Evolutionary conservation across 64 coral and sea anemone species (phyloP).

Genomic region (Stylophora pistillata): DNA sequence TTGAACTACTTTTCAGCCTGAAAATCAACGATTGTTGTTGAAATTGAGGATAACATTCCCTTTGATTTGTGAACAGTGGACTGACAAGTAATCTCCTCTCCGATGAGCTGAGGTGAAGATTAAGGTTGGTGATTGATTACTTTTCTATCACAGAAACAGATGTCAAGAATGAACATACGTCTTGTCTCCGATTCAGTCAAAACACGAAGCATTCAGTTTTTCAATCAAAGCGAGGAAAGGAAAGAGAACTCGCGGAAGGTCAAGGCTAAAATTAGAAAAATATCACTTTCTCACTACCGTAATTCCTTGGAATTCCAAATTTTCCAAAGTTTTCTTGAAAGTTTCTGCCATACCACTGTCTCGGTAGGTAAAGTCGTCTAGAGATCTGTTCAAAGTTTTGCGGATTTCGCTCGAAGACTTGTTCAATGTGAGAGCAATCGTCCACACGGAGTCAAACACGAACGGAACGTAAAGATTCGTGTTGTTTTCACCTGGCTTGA

Average conservation of each 20-base stretch:
- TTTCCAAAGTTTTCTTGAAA: conserved; percentile 1
- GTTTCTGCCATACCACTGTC: conserved; percentile 22
- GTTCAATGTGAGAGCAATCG: conserved; percentile 46
- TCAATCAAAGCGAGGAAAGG: no score
- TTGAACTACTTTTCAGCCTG: no score
- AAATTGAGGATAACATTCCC: no score
- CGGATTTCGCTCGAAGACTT: conserved; percentile 11
- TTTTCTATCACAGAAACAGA: no score
- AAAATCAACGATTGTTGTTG: no score
- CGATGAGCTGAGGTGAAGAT: no score
- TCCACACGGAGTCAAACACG: conserved; percentile 57
- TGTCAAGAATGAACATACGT: no score
- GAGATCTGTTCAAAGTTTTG: conserved; percentile 28
- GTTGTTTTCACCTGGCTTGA: background rate
- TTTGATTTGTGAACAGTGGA: background rate
- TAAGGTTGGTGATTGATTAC: no score
- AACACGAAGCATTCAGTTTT: no score
- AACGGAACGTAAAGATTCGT: conserved; percentile 26
- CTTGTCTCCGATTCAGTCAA: no score
- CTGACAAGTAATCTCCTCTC: no score
- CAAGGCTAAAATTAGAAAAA: background rate
- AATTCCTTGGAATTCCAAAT: conserved; percentile 35
- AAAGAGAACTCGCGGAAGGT: background rate
- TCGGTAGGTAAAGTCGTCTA: conserved; percentile 47
- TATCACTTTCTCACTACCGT: conserved; percentile 19